Base-by-base conservation (phyloP, 1,140 invertebrate genomes). In the Holotrichia oblita region DNA sequence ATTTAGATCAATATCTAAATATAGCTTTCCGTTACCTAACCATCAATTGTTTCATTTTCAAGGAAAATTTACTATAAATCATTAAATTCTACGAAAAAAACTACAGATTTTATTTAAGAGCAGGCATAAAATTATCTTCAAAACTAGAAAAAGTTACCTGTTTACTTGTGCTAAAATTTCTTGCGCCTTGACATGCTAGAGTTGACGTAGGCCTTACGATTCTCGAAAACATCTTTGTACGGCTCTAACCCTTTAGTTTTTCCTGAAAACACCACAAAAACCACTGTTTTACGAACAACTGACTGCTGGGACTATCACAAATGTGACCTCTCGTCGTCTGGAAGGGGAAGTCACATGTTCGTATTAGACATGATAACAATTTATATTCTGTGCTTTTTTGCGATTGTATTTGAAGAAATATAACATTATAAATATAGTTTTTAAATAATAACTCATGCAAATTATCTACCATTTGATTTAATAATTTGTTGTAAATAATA, bases 201-300 rank as follows among this genome's bases (percentile, higher is more conserved):
- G 44, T 12, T 22, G 41, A 44, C 17, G 41, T 42, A 1, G 75
- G 75, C 20, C 22, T 76, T 22, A 76, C 9, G 8, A 42, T 20
- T 34, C 75, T 44, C n/a, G 75, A 76, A 22, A 48, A 76, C 75
- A 76, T 76, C 55, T 76, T 76, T 76, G 61, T 69, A 20, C 61
- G 61, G 22, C 22, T 17, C 22, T 69, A 22, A 69, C 22, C 8
- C 8, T 27, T 6, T 27, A 69, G 24, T 69, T 69, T 14, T 69
- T 69, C 17, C 27, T 69, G 8, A 34, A 69, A 55, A 55, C 61
- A 69, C 61, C 61, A 69, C 61, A 69, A 69, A 69, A 69, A 69
- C 61, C 61, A 69, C 61, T 34, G 61, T 34, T 69, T 69, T 10
- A 69, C 61, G 20, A 69, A 69, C 61, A 24, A 20, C 12, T 22